Conservation (phyloP, 2,113 vertebrate species). For the Penelope pileata region DNA sequence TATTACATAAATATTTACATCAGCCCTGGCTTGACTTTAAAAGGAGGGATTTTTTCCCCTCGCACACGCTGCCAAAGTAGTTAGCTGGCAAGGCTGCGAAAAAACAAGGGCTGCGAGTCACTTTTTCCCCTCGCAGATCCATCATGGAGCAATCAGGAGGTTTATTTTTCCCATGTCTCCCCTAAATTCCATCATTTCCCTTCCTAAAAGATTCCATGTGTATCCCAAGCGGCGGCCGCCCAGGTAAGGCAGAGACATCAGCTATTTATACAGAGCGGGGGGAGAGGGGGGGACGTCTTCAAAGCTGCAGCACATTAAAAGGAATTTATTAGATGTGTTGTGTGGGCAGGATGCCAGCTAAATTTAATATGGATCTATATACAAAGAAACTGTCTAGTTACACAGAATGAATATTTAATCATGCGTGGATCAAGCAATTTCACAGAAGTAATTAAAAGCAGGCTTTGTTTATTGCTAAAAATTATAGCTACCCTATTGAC, state of each 20-base stretch:
- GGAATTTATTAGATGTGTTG: slow-evolving; percentile 84
- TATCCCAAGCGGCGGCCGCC: not conserved
- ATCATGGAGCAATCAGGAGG: slow-evolving; percentile 26
- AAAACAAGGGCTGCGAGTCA: not conserved
- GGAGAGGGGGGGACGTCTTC: slow-evolving; percentile 7
- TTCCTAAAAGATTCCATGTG: slow-evolving; percentile 62
- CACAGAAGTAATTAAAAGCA: slow-evolving; percentile 89
- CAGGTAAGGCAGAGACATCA: not conserved
- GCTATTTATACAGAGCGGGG: not conserved
- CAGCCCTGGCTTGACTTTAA: slow-evolving; percentile 72
- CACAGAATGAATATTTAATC: slow-evolving; percentile 93
- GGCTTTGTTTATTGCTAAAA: slow-evolving; percentile 82
- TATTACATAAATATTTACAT: slow-evolving; percentile 78
- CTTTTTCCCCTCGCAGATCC: not conserved
- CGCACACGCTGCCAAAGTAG: slow-evolving; percentile 2
- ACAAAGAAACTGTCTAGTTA: slow-evolving; percentile 86
- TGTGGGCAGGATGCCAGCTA: slow-evolving; percentile 80
- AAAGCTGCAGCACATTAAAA: slow-evolving; percentile 68
- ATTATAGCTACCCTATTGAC: slow-evolving; percentile 82
- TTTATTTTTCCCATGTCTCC: slow-evolving; percentile 72
- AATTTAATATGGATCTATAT: slow-evolving; percentile 85
- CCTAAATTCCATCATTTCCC: slow-evolving; percentile 64
- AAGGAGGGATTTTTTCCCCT: slow-evolving; percentile 18
- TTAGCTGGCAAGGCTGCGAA: not conserved
- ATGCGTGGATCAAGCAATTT: slow-evolving; percentile 87